Evolutionary conservation across 2,113 vertebrate species (phyloP).

Genomic region (Anas platyrhynchos): DNA sequence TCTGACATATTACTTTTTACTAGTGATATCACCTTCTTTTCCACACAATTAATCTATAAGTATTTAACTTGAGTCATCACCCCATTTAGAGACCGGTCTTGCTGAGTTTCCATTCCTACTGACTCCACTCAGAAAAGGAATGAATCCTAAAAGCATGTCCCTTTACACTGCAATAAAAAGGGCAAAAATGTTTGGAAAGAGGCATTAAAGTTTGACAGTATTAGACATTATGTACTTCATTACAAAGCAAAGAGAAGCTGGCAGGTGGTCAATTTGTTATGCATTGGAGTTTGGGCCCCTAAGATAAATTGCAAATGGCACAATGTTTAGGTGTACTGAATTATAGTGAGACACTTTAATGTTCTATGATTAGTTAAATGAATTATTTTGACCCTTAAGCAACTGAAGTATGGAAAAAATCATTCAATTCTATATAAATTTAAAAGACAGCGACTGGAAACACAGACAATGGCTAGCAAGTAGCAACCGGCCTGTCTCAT

Average conservation of each 20-base stretch:
- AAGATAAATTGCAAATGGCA: not conserved
- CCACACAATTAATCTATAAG: not conserved
- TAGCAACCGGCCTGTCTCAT: not conserved
- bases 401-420: not conserved
- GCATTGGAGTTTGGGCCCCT: not conserved
- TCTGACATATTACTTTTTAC: not conserved
- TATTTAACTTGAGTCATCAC: not conserved
- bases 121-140: not conserved
- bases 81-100: not conserved
- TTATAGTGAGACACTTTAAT: not conserved
- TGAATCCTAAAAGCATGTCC: not conserved
- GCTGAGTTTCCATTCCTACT: not conserved
- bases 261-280: not conserved
- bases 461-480: not conserved
- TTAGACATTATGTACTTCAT: not conserved
- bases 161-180: not conserved
- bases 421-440: not conserved
- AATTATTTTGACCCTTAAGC: not conserved
- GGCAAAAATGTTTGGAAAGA: not conserved
- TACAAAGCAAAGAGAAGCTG: not conserved
- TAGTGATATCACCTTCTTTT: not conserved
- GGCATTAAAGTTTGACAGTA: not conserved
- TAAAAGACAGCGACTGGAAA: slow-evolving; percentile 4
- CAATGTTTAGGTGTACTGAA: not conserved
- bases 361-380: not conserved